Evolutionary conservation across 2,888 invertebrate species (phyloP).

Genomic region (Peribatodes rhomboidaria): DNA sequence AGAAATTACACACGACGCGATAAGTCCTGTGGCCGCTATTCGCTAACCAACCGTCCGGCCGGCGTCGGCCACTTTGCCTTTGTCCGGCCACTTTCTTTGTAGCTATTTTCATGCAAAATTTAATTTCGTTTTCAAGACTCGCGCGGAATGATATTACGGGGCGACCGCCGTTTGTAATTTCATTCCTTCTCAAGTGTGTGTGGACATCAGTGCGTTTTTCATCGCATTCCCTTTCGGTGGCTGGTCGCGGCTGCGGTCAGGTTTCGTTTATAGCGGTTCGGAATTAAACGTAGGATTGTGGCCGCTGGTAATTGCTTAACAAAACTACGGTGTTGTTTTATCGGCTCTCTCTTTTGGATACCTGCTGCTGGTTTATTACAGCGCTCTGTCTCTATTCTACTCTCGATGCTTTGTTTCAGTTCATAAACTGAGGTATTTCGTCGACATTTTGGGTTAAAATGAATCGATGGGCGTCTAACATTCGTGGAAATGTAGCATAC

Average conservation of each 20-base stretch:
- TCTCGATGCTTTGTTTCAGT: slow-evolving; percentile 43
- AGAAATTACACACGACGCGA: slow-evolving; percentile 78
- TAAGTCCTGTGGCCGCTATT: slow-evolving; percentile 64
- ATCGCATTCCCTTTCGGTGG: slow-evolving; percentile 85
- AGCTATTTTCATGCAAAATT: slow-evolving; percentile 86
- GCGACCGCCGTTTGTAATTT: slow-evolving; percentile 81
- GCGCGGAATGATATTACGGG: slow-evolving; percentile 84
- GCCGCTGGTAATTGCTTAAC: slow-evolving; percentile 81
- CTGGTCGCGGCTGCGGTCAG: slow-evolving; percentile 59
- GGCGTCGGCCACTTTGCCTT: slow-evolving; percentile 72
- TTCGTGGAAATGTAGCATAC: not conserved
- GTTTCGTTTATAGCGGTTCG: slow-evolving; percentile 82
- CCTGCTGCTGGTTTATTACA: slow-evolving; percentile 62
- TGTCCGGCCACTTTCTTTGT: slow-evolving; percentile 84
- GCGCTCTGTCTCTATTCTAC: slow-evolving; percentile 54
- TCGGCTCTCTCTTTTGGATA: slow-evolving; percentile 61
- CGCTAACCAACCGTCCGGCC: slow-evolving; percentile 76
- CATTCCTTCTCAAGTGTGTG: slow-evolving; percentile 84
- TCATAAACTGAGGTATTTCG: slow-evolving; percentile 1
- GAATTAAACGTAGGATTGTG: slow-evolving; percentile 82
- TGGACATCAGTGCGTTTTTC: slow-evolving; percentile 84
- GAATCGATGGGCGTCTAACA: not conserved
- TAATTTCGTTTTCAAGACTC: slow-evolving; percentile 87
- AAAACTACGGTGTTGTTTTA: slow-evolving; percentile 74
- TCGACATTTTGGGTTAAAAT: not conserved